phyloP scores from a whole-genome alignment of 2,888 invertebrate genomes.

The Tetranychus truncatus region DNA sequence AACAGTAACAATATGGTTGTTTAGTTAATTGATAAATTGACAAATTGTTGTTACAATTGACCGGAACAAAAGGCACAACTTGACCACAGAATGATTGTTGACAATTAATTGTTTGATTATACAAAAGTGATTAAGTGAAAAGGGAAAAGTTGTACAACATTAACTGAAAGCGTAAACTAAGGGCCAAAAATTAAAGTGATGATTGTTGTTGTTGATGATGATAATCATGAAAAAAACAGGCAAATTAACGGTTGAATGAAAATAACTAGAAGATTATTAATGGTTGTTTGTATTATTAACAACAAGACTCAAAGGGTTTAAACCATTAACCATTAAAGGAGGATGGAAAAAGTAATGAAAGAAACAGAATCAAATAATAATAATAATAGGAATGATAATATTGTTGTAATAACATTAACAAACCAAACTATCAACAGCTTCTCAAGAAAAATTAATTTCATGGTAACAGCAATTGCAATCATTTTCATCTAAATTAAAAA shows the following conservation, averaged over 20 bases:
- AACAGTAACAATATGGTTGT: too few species aligned
- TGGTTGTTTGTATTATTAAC: background rate
- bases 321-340: background rate
- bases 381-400: too few species aligned
- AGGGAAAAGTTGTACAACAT: too few species aligned
- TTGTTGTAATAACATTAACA: too few species aligned
- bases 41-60: background rate
- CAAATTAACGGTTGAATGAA: background rate
- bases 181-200: background rate
- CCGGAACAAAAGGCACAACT: background rate
- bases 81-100: background rate
- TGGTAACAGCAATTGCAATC: too few species aligned
- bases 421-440: too few species aligned
- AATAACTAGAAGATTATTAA: background rate
- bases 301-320: background rate
- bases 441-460: too few species aligned
- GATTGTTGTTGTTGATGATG: background rate
- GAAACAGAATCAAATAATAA: background rate
- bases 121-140: background rate
- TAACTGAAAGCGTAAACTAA: background rate
- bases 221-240: background rate
- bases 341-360: background rate
- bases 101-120: background rate
- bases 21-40: background rate
- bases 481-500: too few species aligned